Conservation (phyloP, 2,113 vertebrate genomes). For the Pterocles burchelli region DNA sequence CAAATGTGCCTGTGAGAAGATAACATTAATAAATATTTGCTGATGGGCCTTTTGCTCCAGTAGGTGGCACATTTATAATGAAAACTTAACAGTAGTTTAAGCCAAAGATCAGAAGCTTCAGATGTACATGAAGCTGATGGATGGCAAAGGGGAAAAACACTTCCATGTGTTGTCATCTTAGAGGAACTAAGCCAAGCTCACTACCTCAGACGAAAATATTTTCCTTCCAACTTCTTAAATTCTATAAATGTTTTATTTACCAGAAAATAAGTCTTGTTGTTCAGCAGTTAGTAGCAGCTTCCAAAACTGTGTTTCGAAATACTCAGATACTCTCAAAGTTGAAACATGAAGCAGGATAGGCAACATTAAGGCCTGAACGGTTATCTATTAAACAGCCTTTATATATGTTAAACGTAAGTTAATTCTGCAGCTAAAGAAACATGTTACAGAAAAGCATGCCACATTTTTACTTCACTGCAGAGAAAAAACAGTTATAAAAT, state of each 20-base stretch:
- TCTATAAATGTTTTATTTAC: not conserved
- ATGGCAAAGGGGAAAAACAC: not conserved
- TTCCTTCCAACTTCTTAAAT: not conserved
- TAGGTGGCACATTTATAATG: slow-evolving; percentile 36
- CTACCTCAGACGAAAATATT: not conserved
- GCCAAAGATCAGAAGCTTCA: not conserved
- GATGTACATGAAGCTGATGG: not conserved
- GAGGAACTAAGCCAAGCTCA: not conserved
- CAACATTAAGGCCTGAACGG: not conserved
- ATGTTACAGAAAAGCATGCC: not conserved
- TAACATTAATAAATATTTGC: slow-evolving; percentile 64
- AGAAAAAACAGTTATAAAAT: not conserved
- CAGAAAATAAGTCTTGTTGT: not conserved
- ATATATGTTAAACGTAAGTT: not conserved
- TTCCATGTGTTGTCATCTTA: not conserved
- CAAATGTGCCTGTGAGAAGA: slow-evolving; percentile 42
- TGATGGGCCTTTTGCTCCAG: slow-evolving; percentile 26
- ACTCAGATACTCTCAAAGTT: not conserved
- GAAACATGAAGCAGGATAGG: not conserved
- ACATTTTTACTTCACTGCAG: not conserved
- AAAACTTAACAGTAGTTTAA: slow-evolving; percentile 15
- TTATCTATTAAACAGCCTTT: not conserved
- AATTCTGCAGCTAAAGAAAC: not conserved
- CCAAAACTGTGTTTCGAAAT: not conserved
- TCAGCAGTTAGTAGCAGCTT: not conserved